Evolutionary conservation across 2,797 vertebrate species (phyloP), one percentile per base, ranked within the genome.

Genomic region (Malacoraja senta): DNA sequence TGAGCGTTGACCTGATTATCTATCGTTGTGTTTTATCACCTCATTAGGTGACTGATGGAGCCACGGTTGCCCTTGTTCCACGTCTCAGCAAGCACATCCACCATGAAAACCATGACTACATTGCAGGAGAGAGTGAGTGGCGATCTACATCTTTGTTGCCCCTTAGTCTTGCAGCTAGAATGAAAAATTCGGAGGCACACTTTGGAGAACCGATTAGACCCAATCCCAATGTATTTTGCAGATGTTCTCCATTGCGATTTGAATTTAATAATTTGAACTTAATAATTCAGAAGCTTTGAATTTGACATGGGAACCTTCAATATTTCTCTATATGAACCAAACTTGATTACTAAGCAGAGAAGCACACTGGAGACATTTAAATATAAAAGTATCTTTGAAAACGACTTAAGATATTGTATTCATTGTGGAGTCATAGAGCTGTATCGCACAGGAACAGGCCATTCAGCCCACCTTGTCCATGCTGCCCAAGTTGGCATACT

Each of bases 91-190:
- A 99, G 95, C 98, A 98, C 86, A 97, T 98, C 94, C 98, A 98
- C 93, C 97, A 98, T 93, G 98, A 99, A 95, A 99, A 98, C 96
- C 98, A 99, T 38, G 98, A 99, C 95, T 99, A 99, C 61, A 96
- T 99, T 90, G 98, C 98, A 35, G 98, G 98, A 96, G 99, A 99
- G 95, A 98, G 99, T 99, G 95, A 98, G 98, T 97, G 79, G 77
- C 29, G 19, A 24, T 17, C 84, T 35, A 9, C 15, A 21, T 21
- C 71, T 76, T 76, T 58, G 71, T 92, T 13, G 26, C 35, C 71
- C 58, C 21, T 72, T 76, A 15, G 17, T 38, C 63, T 38, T 9
- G 29, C 38, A 24, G 24, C 35, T 72, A 12, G 58, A 4, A 13
- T 13, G 63, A 65, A 8, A 63, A 65, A 17, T 1, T 32, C 26